Evolutionary conservation across 2,113 vertebrate species (phyloP).

Genomic region (Formicarius rufipectus): DNA sequence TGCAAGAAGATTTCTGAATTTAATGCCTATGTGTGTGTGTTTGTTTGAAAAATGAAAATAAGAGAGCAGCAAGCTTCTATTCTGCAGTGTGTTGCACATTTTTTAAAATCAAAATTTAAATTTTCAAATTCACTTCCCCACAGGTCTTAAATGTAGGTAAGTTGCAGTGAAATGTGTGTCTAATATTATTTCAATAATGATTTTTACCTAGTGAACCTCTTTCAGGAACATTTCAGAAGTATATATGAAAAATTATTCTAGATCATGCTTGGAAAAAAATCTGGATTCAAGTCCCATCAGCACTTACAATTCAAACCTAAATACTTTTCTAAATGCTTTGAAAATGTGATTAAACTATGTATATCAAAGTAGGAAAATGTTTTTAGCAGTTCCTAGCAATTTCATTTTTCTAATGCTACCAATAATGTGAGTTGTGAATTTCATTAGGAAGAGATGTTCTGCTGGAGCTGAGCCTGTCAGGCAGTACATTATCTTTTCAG

Average conservation of each 20-base stretch:
- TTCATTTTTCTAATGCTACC: not conserved
- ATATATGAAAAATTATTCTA: not conserved
- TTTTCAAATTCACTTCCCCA: not conserved
- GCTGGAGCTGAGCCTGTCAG: not conserved
- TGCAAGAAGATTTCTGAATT: not conserved
- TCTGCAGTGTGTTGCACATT: not conserved
- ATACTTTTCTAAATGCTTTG: not conserved
- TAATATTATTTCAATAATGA: not conserved
- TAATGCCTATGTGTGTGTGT: rapidly evolving
- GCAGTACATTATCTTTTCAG: not conserved
- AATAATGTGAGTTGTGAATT: rapidly evolving
- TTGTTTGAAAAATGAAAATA: not conserved
- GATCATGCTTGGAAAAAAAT: not conserved
- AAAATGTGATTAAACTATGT: not conserved
- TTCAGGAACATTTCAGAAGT: not conserved
- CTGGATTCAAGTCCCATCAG: not conserved
- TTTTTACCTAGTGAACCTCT: not conserved
- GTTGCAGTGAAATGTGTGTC: not conserved
- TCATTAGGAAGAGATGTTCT: not conserved
- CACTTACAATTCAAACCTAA: not conserved
- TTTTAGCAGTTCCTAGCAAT: not conserved
- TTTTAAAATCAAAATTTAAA: not conserved
- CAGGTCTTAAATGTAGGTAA: not conserved
- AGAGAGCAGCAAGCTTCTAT: not conserved
- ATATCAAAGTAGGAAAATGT: not conserved